These are phyloP conservation scores for Drosophila greeni DNA, from an alignment of 2,888 invertebrate genomes.

Conservation along the genomic window DNA sequence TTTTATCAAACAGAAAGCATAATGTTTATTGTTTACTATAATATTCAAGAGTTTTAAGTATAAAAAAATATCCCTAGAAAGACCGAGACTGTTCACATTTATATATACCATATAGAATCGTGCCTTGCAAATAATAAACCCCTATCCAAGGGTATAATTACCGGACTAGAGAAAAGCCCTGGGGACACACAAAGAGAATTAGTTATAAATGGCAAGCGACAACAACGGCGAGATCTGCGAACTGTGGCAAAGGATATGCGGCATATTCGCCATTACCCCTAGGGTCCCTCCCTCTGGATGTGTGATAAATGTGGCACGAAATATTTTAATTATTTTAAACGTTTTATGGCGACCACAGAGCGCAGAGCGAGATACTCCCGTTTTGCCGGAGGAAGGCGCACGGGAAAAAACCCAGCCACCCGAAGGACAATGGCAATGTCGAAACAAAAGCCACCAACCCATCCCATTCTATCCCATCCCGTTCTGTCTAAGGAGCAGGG, in stretches of 20 bases:
- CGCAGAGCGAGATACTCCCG: constrained; percentile 57
- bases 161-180: constrained; percentile 42
- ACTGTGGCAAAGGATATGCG: constrained; percentile 57
- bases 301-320: constrained; percentile 75
- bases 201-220: constrained; percentile 62
- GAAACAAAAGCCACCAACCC: constrained; percentile 58
- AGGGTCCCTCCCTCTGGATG: constrained; percentile 25
- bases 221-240: constrained; percentile 25
- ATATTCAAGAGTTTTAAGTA: too few species aligned
- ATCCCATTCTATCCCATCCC: constrained; percentile 4
- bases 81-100: too few species aligned
- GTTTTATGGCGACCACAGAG: constrained; percentile 69
- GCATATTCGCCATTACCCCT: constrained; percentile 64
- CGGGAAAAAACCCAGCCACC: constrained; percentile 36
- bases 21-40: background rate
- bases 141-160: constrained; percentile 43
- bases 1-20: background rate
- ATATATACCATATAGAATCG: too few species aligned
- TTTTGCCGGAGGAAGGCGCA: constrained; percentile 27
- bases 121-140: background rate
- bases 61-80: background rate
- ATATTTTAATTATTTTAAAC: constrained; percentile 77
- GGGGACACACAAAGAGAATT: constrained; percentile 64
- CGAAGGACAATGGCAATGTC: constrained; percentile 60
- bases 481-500: constrained; percentile 49